Conservation (phyloP, 1,140 invertebrate species). For the Drosophila rhopaloa region DNA sequence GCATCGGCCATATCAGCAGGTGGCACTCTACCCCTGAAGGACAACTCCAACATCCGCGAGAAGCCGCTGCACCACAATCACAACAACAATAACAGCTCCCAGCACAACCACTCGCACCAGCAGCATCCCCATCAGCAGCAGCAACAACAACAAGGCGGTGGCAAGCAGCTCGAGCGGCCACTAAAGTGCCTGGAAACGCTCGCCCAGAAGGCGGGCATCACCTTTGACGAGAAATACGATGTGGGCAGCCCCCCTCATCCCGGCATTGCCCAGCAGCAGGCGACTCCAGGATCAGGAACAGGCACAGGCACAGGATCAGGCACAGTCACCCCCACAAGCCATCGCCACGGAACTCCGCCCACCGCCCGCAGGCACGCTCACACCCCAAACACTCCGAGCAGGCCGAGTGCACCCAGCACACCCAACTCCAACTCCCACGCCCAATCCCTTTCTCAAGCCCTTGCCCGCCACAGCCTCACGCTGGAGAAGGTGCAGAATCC, state of each 20-base stretch:
- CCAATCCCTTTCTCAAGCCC: slow-evolving; percentile 3
- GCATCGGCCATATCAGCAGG: slow-evolving; percentile 27
- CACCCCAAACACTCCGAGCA: slow-evolving; percentile 16
- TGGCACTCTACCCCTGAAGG: slow-evolving; percentile 66
- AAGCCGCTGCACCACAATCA: slow-evolving; percentile 42
- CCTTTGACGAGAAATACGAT: slow-evolving; percentile 89
- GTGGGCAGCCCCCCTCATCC: slow-evolving; percentile 85
- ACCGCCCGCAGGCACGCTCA: slow-evolving; percentile 20
- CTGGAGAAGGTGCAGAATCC: slow-evolving; percentile 84
- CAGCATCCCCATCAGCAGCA: slow-evolving; percentile 38
- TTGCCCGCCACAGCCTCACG: slow-evolving; percentile 42
- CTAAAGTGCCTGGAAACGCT: slow-evolving; percentile 89
- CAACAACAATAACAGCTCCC: slow-evolving; percentile 41
- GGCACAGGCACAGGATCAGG: slow-evolving; percentile 17
- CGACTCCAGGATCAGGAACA: slow-evolving; percentile 49
- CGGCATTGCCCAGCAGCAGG: slow-evolving; percentile 63
- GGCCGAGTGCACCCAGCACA: slow-evolving; percentile 16
- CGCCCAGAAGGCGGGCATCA: slow-evolving; percentile 88
- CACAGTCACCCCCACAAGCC: slow-evolving; percentile 20
- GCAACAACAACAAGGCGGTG: slow-evolving; percentile 45
- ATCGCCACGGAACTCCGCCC: slow-evolving; percentile 28
- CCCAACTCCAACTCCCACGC: slow-evolving; percentile 34
- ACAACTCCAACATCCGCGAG: slow-evolving; percentile 78
- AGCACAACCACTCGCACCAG: slow-evolving; percentile 35
- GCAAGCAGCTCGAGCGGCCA: slow-evolving; percentile 84